Evolutionary conservation across 1,140 invertebrate genomes (phyloP), one percentile per base, ranked within the genome.

Genomic region (Cyclina sinensis): DNA sequence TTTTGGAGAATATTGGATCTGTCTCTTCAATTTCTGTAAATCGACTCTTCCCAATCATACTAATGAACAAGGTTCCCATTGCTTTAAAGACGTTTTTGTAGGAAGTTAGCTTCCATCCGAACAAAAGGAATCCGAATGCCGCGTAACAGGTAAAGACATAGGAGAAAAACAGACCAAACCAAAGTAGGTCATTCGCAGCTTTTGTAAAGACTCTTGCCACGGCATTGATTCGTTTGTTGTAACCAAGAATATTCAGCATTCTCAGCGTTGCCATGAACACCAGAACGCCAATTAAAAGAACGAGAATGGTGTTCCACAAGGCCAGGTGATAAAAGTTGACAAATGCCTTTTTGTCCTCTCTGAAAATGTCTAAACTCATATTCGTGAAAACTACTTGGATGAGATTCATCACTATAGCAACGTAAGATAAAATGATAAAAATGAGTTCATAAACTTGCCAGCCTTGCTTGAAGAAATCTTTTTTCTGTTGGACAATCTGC

Each of bases 21-120:
- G 86, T 91, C 9, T 91, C 83, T 16, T 92, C 90, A 12, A 92
- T 87, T 73, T 92, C 91, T 30, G 91, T 92, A 62, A 92, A 92
- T 27, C 88, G 84, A 37, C 90, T 90, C 57, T 98, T 97, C 4
- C 97, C 97, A 21, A 98, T 95, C 94, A 98, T 97, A 82, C 91
- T 92, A 16, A 91, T 90, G 51, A 93, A 94, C 21, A 94, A 43
- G 11, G 92, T 93, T 14, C 81, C 89, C 48, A 92, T 79, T 5
- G 88, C 68, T 35, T 78, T 79, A 68, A 90, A 85, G 18, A 94
- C 86, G n/a, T 90, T 89, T 62, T 88, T 90, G 88, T 93, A 94
- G 0, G 87, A 88, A 0, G 89, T 78, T 21, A 94, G 81, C 9
- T 89, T 79, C 43, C 78, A 39, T 14, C 90, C 90, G 84, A 94